phyloP scores from a whole-genome alignment of 2,113 vertebrate genomes.

The Lutjanus erythropterus region DNA sequence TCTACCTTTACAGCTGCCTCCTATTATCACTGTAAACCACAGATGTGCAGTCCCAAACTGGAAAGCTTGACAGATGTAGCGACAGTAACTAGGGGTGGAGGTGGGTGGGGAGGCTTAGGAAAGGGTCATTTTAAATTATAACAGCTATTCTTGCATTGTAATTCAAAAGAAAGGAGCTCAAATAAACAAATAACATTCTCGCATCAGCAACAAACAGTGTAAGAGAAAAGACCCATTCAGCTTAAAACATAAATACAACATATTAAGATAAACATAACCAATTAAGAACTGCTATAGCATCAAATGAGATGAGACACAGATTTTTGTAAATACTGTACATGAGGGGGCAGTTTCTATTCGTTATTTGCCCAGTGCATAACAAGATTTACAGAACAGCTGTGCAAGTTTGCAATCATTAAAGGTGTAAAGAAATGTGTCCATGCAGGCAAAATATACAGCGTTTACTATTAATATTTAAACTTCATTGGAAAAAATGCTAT shows the following conservation, averaged over 20 bases:
- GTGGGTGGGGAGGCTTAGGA: too few species aligned
- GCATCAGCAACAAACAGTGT: not conserved
- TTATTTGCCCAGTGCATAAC: not conserved
- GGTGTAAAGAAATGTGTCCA: not conserved
- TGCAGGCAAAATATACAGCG: not conserved
- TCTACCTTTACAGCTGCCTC: too few species aligned
- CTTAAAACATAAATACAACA: not conserved
- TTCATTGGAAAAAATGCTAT: not conserved
- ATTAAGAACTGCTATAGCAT: not conserved
- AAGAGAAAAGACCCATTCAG: not conserved
- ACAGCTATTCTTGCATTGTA: not conserved
- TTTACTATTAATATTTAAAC: not conserved
- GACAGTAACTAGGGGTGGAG: too few species aligned
- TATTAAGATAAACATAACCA: not conserved
- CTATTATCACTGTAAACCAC: too few species aligned
- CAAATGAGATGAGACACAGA: not conserved
- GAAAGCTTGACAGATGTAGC: too few species aligned
- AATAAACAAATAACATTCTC: constrained; percentile 7
- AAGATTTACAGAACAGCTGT: not conserved
- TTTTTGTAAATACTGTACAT: not conserved
- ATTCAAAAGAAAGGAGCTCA: not conserved
- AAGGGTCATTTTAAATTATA: not conserved
- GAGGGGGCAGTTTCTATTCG: not conserved
- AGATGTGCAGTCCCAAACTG: too few species aligned
- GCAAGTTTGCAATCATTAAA: not conserved